phyloP scores from a whole-genome alignment of 1,140 invertebrate species.

The Thaumetopoea pityocampa region DNA sequence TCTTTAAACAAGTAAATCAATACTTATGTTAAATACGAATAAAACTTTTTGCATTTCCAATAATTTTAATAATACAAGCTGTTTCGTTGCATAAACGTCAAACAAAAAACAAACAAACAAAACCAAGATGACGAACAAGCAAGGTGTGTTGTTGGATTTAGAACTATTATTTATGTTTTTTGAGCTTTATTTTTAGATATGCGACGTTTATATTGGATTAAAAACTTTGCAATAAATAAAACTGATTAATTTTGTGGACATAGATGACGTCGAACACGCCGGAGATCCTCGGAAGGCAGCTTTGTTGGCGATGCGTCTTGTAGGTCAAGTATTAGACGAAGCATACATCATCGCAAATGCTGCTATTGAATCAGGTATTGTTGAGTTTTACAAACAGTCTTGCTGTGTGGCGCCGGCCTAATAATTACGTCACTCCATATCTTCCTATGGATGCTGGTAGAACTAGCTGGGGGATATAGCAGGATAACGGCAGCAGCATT shows the following conservation, averaged over 20 bases:
- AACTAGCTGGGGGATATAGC: too few species aligned
- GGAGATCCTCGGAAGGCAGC: slow-evolving; percentile 32
- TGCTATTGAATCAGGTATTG: slow-evolving; percentile 42
- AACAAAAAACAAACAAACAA: neutral
- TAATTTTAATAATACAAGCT: neutral
- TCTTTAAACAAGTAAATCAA: too few species aligned
- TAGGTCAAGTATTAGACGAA: slow-evolving; percentile 60
- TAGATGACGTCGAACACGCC: slow-evolving; percentile 18
- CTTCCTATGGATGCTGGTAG: too few species aligned
- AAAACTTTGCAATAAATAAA: neutral
- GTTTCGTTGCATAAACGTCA: neutral
- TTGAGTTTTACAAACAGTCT: too few species aligned
- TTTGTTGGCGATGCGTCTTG: slow-evolving; percentile 44
- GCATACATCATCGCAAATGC: slow-evolving; percentile 52
- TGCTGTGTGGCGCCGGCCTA: too few species aligned
- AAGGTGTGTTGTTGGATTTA: slow-evolving; percentile 24
- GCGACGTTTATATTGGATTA: neutral
- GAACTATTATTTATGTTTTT: slow-evolving; percentile 21
- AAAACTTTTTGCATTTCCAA: too few species aligned
- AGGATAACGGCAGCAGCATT: too few species aligned
- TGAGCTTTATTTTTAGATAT: slow-evolving; percentile 14
- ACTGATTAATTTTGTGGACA: slow-evolving; percentile 4
- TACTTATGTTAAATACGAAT: too few species aligned
- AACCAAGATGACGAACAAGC: slow-evolving; percentile 37
- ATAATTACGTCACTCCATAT: too few species aligned